phyloP scores from a whole-genome alignment of 2,888 invertebrate genomes.

The Leptarthrus brevirostris region DNA sequence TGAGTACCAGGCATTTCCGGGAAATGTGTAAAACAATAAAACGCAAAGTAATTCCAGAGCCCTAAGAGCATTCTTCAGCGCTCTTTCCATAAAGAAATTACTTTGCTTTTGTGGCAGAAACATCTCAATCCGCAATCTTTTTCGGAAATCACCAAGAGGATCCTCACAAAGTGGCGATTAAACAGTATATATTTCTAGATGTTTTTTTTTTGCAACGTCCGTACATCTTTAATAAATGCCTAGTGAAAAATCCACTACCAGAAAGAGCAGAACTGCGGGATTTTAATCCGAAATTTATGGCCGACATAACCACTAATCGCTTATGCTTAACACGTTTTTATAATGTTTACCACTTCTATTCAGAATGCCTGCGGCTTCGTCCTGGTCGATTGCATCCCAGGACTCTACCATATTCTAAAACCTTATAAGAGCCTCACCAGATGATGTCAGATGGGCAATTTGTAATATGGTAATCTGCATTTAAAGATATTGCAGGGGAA shows the following conservation, averaged over 20 bases:
- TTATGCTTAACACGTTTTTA: conserved; percentile 51
- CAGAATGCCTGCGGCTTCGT: background rate
- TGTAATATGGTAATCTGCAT: conserved; percentile 45
- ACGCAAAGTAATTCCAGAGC: conserved; percentile 25
- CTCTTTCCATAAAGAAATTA: conserved; percentile 4
- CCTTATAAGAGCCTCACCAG: conserved; percentile 12
- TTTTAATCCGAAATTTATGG: conserved; percentile 35
- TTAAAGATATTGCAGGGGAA: conserved; percentile 31
- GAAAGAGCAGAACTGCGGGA: background rate
- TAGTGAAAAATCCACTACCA: background rate
- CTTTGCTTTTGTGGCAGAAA: conserved; percentile 6
- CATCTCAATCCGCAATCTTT: conserved; percentile 36
- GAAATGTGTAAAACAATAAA: conserved; percentile 28
- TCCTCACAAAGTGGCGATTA: conserved; percentile 31
- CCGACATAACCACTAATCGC: conserved; percentile 49
- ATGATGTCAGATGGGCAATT: conserved; percentile 42
- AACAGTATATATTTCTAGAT: conserved; percentile 12
- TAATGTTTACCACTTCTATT: conserved; percentile 36
- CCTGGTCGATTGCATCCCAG: background rate
- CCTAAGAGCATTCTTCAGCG: conserved; percentile 1
- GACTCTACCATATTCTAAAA: background rate
- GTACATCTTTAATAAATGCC: conserved; percentile 7
- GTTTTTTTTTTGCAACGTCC: background rate
- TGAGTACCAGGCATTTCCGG: conserved; percentile 17
- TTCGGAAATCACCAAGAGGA: conserved; percentile 19